Percentiles rank a stretch among this genome's conserved stretches.
These are phyloP conservation scores for Emydocephalus ijimae DNA, from an alignment of 2,113 vertebrate species.

Conservation along the genomic window DNA sequence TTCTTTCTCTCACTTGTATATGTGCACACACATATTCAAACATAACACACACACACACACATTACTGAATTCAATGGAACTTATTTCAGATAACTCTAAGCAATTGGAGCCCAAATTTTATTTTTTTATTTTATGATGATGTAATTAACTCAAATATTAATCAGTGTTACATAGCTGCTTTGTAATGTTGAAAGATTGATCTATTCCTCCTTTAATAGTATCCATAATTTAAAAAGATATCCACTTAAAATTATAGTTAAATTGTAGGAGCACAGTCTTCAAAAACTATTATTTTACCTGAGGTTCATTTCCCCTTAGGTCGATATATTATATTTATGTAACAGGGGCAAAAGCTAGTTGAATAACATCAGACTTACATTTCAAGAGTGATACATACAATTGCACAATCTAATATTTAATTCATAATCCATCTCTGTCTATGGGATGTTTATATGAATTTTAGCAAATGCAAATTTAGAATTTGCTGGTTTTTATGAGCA, in stretches of 20 bases:
- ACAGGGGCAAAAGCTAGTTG: neutral
- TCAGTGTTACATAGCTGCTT: neutral
- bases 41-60: neutral
- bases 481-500: neutral
- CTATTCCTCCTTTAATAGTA: neutral
- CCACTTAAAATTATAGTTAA: neutral
- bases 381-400: neutral
- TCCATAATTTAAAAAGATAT: neutral
- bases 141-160: neutral
- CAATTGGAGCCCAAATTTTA: neutral
- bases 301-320: neutral
- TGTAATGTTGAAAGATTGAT: neutral
- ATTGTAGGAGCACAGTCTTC: neutral
- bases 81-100: neutral
- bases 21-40: accelerated
- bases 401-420: neutral
- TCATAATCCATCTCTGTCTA: neutral
- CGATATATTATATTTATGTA: neutral
- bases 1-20: neutral
- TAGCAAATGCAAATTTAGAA: neutral
- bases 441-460: neutral
- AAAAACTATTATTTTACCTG: neutral
- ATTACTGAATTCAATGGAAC: neutral
- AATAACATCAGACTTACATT: neutral
- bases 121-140: neutral